These are phyloP conservation scores for Lapara coniferarum DNA, from an alignment of 2,888 invertebrate genomes.

Conservation along the genomic window DNA sequence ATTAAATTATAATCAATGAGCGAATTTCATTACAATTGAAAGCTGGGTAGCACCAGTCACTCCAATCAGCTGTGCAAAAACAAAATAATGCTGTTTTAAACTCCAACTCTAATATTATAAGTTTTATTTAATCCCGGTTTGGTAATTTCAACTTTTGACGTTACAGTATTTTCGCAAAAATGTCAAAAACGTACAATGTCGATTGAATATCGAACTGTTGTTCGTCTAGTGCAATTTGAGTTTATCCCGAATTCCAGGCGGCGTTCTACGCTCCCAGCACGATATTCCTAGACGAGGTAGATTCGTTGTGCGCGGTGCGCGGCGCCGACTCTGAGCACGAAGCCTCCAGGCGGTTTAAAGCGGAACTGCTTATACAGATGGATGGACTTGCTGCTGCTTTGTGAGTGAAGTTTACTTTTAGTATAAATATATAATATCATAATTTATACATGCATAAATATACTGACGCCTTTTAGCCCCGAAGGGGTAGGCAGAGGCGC, in stretches of 20 bases:
- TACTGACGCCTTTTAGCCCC: too few relatives aligned
- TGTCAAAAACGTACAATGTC: too few relatives aligned
- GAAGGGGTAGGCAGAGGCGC: too few relatives aligned
- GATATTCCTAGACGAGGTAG: slow-evolving; percentile 96
- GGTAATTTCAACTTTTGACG: too few relatives aligned
- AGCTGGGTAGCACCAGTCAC: too few relatives aligned
- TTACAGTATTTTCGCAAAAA: too few relatives aligned
- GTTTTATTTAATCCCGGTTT: too few relatives aligned
- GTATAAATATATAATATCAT: not conserved
- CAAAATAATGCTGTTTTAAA: too few relatives aligned
- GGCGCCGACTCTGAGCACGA: slow-evolving; percentile 95
- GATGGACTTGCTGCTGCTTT: slow-evolving; percentile 89
- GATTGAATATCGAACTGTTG: not conserved
- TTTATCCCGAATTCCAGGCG: slow-evolving; percentile 78
- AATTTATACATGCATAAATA: not conserved
- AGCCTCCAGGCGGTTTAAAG: slow-evolving; percentile 92
- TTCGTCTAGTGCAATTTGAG: not conserved
- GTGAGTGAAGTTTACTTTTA: slow-evolving; percentile 54
- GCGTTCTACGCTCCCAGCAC: slow-evolving; percentile 94
- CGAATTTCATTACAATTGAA: too few relatives aligned
- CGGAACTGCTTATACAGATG: slow-evolving; percentile 95
- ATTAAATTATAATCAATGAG: too few relatives aligned
- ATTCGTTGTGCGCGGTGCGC: slow-evolving; percentile 91
- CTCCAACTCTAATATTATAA: too few relatives aligned
- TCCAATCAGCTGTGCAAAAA: too few relatives aligned